Percentiles rank a stretch among this genome's conserved stretches.
Evolutionary conservation across 2,888 invertebrate genomes (phyloP).

Genomic region (Gisinianus flammeolus): DNA sequence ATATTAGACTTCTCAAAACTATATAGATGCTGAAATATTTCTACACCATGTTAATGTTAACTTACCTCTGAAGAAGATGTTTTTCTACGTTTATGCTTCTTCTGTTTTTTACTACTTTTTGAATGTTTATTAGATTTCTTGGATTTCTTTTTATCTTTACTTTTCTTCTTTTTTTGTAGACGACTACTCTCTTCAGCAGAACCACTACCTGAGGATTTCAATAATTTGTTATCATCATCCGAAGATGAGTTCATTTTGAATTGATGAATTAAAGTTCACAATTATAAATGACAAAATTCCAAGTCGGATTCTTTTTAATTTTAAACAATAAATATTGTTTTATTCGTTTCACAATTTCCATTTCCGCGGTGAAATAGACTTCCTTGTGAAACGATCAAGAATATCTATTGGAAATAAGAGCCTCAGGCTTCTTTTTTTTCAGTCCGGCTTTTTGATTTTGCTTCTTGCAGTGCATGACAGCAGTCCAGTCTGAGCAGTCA

Average conservation of each 20-base stretch:
- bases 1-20: background rate
- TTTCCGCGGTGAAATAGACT: too few relatives aligned
- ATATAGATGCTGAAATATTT: background rate
- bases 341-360: too few relatives aligned
- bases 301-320: too few relatives aligned
- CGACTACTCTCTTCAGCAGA: background rate
- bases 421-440: too few relatives aligned
- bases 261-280: too few relatives aligned
- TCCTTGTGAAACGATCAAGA: too few relatives aligned
- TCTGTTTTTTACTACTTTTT: slow-evolving; percentile 36
- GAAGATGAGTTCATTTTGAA: slow-evolving; percentile 26
- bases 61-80: slow-evolving; percentile 37
- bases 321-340: too few relatives aligned
- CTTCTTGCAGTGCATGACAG: too few relatives aligned
- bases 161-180: background rate
- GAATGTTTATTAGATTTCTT: slow-evolving; percentile 37
- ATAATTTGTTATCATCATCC: slow-evolving; percentile 7
- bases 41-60: background rate
- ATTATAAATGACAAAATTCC: too few relatives aligned
- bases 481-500: too few relatives aligned
- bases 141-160: slow-evolving; percentile 9
- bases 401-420: too few relatives aligned
- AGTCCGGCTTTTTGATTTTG: too few relatives aligned
- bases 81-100: slow-evolving; percentile 36
- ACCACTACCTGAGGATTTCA: background rate